Evolutionary conservation across 1,140 invertebrate genomes (phyloP).

Genomic region (Psilanteris sp.): DNA sequence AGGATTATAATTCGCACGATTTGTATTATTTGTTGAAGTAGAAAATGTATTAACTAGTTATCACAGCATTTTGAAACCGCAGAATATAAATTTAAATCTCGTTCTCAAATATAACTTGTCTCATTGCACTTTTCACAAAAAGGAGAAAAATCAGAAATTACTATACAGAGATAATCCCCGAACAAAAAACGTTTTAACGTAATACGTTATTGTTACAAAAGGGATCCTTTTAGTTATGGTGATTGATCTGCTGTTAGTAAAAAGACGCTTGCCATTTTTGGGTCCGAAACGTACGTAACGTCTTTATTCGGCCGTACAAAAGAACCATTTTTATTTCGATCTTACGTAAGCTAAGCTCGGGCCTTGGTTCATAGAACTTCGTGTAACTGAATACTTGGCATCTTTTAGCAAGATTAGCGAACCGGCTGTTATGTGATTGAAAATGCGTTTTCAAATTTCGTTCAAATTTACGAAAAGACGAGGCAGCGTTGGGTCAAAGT

Average conservation of each 20-base stretch:
- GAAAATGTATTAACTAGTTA: too few relatives aligned
- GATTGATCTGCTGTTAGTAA: constrained; percentile 54
- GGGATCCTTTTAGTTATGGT: constrained; percentile 59
- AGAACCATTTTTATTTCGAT: constrained; percentile 35
- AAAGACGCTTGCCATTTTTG: constrained; percentile 61
- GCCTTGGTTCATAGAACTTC: constrained; percentile 40
- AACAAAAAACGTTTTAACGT: constrained; percentile 57
- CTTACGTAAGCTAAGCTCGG: constrained; percentile 42
- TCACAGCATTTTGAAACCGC: background rate
- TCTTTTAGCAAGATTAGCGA: constrained; percentile 72
- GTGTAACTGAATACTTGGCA: constrained; percentile 70
- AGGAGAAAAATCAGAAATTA: constrained; percentile 42
- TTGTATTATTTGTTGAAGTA: too few relatives aligned
- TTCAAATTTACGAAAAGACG: background rate
- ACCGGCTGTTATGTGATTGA: constrained; percentile 35
- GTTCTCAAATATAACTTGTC: background rate
- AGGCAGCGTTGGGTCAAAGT: constrained; percentile 12
- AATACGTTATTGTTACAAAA: constrained; percentile 59
- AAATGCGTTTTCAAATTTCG: constrained; percentile 23
- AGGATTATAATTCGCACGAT: too few relatives aligned
- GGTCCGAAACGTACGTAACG: constrained; percentile 26
- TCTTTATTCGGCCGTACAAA: constrained; percentile 57
- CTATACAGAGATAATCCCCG: constrained; percentile 37
- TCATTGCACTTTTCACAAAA: constrained; percentile 25
- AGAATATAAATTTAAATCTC: background rate